Evolutionary conservation across 2,888 invertebrate species (phyloP).

Genomic region (Pandemis cinnamomeana): DNA sequence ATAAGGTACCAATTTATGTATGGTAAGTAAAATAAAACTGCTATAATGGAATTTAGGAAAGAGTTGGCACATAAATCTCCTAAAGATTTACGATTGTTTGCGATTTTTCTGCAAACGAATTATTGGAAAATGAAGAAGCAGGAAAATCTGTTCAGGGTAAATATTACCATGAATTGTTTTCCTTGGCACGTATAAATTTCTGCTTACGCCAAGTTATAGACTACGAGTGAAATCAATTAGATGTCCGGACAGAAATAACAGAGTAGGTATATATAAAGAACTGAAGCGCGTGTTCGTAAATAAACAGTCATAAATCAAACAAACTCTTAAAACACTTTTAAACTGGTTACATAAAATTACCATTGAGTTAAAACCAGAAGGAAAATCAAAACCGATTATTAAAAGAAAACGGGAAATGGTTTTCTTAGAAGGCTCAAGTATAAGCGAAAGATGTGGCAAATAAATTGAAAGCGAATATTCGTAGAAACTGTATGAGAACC

Average conservation of each 20-base stretch:
- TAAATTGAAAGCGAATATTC: conserved; percentile 71
- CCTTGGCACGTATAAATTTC: conserved; percentile 12
- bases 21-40: neutral
- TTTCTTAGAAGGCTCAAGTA: conserved; percentile 46
- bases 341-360: conserved; percentile 9
- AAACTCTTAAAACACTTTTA: neutral
- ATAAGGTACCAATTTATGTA: neutral
- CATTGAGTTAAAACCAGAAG: neutral
- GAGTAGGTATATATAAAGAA: neutral
- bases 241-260: neutral
- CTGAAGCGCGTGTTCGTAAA: neutral
- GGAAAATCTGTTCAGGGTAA: conserved; percentile 6
- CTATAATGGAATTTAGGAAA: neutral
- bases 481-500: conserved; percentile 67
- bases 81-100: conserved; percentile 19
- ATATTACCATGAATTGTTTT: conserved; percentile 21
- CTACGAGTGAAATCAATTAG: conserved; percentile 5
- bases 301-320: neutral
- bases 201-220: neutral
- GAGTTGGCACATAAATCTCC: neutral
- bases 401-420: conserved; percentile 14
- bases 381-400: conserved; percentile 12
- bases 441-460: conserved; percentile 55
- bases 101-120: conserved; percentile 13
- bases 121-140: conserved; percentile 8